A percentile compares a stretch with the other conserved stretches of the same genome.
Conservation (phyloP, 2,113 vertebrate species). For the Lophotis ruficrista region DNA sequence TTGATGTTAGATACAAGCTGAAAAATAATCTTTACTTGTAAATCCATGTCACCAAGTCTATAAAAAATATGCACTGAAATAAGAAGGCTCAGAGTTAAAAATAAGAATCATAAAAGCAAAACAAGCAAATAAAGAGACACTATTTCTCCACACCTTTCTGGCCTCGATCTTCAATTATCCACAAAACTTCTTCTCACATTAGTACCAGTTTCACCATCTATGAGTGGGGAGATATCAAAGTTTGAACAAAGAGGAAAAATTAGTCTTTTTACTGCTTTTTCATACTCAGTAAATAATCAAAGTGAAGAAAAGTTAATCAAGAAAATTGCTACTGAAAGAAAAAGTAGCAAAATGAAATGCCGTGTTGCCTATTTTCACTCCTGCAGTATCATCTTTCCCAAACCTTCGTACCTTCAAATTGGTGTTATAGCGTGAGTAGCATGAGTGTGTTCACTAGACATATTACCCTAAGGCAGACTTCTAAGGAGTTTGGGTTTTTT, state of each 20-base stretch:
- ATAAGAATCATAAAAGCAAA: not conserved
- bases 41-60: slow-evolving; percentile 34
- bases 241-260: not conserved
- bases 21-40: slow-evolving; percentile 65
- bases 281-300: not conserved
- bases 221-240: not conserved
- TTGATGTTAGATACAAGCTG: slow-evolving; percentile 62
- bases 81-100: slow-evolving; percentile 26
- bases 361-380: not conserved
- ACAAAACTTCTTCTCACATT: not conserved
- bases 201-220: not conserved
- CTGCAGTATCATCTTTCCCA: not conserved
- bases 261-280: not conserved
- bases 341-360: not conserved
- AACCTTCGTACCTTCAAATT: not conserved
- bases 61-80: slow-evolving; percentile 20
- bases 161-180: not conserved
- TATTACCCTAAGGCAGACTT: not conserved
- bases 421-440: not conserved
- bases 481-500: not conserved
- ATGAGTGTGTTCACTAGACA: not conserved
- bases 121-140: not conserved
- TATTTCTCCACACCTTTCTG: not conserved
- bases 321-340: not conserved
- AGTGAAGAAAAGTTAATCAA: not conserved